Conservation (phyloP, 2,113 vertebrate genomes). For the Rhineura floridana region DNA sequence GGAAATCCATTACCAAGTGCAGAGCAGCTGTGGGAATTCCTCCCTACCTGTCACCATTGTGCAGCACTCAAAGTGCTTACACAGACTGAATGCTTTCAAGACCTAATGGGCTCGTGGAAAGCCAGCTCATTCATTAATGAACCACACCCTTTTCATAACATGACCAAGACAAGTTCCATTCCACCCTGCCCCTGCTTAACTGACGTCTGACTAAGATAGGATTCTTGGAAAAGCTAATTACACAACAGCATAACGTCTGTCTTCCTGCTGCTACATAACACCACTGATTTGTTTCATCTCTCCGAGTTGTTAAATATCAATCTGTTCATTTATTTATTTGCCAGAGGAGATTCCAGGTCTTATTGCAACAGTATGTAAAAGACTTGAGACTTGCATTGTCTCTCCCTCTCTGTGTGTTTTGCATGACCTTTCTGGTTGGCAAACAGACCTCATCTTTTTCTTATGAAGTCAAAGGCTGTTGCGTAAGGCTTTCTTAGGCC, state of each 20-base stretch:
- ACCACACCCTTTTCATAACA: constrained; percentile 21
- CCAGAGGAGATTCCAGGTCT: neutral
- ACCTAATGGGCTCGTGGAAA: neutral
- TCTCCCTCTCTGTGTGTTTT: neutral
- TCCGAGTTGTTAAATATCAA: neutral
- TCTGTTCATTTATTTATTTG: neutral
- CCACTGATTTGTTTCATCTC: constrained; percentile 14
- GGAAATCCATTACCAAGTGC: neutral
- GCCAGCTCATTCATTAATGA: constrained; percentile 10
- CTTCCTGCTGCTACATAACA: constrained; percentile 29
- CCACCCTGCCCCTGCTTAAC: constrained; percentile 10
- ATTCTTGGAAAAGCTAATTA: constrained; percentile 32
- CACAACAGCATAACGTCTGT: constrained; percentile 5
- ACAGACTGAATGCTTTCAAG: neutral
- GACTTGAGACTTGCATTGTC: neutral
- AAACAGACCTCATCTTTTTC: neutral
- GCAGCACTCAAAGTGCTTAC: neutral
- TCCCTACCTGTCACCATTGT: neutral
- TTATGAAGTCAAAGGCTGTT: neutral
- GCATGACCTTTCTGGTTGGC: neutral
- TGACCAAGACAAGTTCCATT: constrained; percentile 9
- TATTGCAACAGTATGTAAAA: neutral
- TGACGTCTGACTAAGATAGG: constrained; percentile 18
- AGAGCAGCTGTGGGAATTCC: neutral
- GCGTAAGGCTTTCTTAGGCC: neutral